Percentiles rank a stretch among this genome's conserved stretches.
phyloP scores from a whole-genome alignment of 1,140 invertebrate genomes.

The Eueides isabella region DNA sequence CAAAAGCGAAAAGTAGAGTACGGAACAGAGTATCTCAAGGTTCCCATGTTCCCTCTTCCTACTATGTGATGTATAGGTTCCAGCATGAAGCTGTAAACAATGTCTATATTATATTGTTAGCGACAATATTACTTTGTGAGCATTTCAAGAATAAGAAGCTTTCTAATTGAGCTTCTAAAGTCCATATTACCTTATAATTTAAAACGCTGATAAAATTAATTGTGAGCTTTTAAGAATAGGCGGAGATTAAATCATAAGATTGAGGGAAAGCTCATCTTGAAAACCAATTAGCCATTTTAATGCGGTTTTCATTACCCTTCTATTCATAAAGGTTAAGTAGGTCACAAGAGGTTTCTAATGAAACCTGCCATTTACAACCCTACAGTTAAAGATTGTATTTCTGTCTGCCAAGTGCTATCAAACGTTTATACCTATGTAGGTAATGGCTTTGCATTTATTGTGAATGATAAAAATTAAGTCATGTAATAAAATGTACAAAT shows the following conservation, averaged over 20 bases:
- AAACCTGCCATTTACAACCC: slow-evolving; percentile 27
- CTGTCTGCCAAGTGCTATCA: neutral
- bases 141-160: neutral
- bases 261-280: slow-evolving; percentile 40
- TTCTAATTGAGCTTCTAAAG: slow-evolving; percentile 5
- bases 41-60: too few species aligned
- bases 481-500: neutral
- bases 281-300: slow-evolving; percentile 44
- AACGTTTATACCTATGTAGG: neutral
- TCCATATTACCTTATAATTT: neutral
- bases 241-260: slow-evolving; percentile 39
- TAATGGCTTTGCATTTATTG: neutral
- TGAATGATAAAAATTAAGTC: neutral
- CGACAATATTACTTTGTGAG: neutral
- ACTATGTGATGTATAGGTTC: too few species aligned
- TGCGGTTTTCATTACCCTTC: slow-evolving; percentile 39
- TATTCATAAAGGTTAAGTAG: slow-evolving; percentile 40
- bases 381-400: slow-evolving; percentile 24
- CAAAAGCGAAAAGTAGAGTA: too few species aligned
- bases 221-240: slow-evolving; percentile 38
- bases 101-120: slow-evolving; percentile 15
- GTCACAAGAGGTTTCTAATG: slow-evolving; percentile 32
- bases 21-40: too few species aligned
- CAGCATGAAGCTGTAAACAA: too few species aligned
- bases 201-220: slow-evolving; percentile 37